phyloP scores from a whole-genome alignment of 2,797 vertebrate species.

The Decapterus maruadsi region DNA sequence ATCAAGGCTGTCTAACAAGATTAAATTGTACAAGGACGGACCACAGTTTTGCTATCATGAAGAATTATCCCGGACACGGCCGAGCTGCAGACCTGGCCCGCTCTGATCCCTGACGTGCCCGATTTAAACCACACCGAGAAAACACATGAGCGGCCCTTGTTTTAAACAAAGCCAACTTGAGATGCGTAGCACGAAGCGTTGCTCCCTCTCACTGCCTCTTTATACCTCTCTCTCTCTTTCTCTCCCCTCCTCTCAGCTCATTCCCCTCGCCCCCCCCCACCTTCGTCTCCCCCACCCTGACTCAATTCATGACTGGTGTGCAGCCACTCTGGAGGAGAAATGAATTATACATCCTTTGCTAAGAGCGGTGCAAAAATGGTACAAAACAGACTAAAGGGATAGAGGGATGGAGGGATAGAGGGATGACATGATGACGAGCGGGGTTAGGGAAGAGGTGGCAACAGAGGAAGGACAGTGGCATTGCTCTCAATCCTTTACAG shows the following conservation, averaged over 20 bases:
- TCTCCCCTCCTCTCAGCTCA: constrained; percentile 16
- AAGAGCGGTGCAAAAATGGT: constrained; percentile 61
- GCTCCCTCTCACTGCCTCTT: constrained; percentile 62
- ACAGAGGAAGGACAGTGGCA: constrained; percentile 30
- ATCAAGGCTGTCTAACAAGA: not conserved
- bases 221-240: constrained; percentile 18
- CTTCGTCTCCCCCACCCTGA: constrained; percentile 31
- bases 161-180: constrained; percentile 78
- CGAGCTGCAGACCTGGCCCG: not conserved
- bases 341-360: constrained; percentile 74
- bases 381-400: constrained; percentile 29
- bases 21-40: not conserved
- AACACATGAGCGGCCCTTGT: constrained; percentile 50
- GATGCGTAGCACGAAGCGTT: constrained; percentile 78
- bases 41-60: not conserved
- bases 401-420: constrained; percentile 27
- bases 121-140: constrained; percentile 23
- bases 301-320: constrained; percentile 58
- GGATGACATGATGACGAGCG: constrained; percentile 54
- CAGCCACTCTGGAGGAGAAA: constrained; percentile 53
- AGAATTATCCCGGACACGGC: not conserved
- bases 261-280: constrained; percentile 19
- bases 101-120: constrained; percentile 15
- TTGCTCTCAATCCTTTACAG: constrained; percentile 29
- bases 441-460: constrained; percentile 13